A percentile compares a stretch with the other conserved stretches of the same genome.
Conservation (phyloP, 2,797 vertebrate genomes). For the Anableps anableps region DNA sequence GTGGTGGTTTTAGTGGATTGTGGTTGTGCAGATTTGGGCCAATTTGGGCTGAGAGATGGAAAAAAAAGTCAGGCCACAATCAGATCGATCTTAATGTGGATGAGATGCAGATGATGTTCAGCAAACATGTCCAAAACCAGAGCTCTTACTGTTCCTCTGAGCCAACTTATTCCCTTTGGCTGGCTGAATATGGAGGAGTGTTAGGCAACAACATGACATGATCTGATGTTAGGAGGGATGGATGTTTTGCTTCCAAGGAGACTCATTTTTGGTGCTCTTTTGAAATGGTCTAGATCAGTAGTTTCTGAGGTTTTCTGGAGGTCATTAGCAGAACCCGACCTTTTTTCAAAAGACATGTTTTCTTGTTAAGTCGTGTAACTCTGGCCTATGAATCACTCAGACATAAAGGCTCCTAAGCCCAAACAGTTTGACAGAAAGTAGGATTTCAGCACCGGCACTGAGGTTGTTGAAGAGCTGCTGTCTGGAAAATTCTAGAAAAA, state of each 20-base stretch:
- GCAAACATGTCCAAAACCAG: neutral
- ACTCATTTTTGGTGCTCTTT: neutral
- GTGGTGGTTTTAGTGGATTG: neutral
- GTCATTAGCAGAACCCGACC: neutral
- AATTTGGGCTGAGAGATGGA: neutral
- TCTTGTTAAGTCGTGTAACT: neutral
- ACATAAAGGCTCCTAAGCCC: neutral
- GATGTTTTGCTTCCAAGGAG: neutral
- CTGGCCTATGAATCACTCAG: neutral
- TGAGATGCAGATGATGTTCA: neutral
- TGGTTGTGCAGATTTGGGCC: constrained; percentile 1
- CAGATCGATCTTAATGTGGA: neutral
- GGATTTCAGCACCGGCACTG: neutral
- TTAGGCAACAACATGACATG: constrained; percentile 4
- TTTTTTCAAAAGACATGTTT: neutral
- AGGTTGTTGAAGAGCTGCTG: neutral
- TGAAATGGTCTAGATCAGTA: neutral
- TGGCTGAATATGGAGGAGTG: neutral
- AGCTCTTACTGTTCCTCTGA: neutral
- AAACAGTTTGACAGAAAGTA: neutral
- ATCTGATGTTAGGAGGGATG: neutral
- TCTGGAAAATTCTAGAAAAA: neutral
- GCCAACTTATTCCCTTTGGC: neutral
- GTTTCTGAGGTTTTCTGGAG: neutral
- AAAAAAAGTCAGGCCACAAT: neutral